Evolutionary conservation across 2,888 invertebrate species (phyloP).

Genomic region (Agrochola lychnidis): DNA sequence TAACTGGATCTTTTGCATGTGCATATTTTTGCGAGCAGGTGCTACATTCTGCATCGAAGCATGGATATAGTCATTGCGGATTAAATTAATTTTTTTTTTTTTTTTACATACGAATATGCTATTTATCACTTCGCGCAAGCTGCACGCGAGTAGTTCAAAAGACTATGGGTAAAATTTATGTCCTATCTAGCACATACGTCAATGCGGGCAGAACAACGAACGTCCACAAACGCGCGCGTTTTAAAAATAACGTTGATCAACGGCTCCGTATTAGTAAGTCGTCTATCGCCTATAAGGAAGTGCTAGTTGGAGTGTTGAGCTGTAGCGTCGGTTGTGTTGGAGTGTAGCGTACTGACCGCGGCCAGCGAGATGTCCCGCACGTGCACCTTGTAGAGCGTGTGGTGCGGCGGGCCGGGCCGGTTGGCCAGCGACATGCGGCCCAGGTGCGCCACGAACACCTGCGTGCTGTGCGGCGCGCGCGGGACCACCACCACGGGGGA

Average conservation of each 20-base stretch:
- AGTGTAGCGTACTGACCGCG: conserved; percentile 84
- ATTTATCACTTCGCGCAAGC: not conserved
- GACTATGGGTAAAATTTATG: not conserved
- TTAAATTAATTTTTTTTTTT: not conserved
- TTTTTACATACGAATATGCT: too few species aligned
- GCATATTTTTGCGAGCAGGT: too few species aligned
- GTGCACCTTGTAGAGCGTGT: conserved; percentile 92
- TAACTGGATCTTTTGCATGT: too few species aligned
- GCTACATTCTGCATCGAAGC: not conserved
- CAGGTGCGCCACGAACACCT: conserved; percentile 93
- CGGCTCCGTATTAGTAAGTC: not conserved
- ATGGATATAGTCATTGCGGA: not conserved
- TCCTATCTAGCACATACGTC: too few species aligned
- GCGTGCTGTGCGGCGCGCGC: conserved; percentile 93
- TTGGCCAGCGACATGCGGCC: conserved; percentile 94
- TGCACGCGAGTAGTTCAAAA: conserved; percentile 52
- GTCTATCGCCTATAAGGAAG: too few species aligned
- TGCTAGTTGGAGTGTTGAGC: not conserved
- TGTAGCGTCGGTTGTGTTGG: not conserved
- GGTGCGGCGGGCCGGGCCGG: conserved; percentile 82
- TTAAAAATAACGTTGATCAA: too few species aligned
- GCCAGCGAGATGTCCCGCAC: conserved; percentile 97
- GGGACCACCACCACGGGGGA: conserved; percentile 98
- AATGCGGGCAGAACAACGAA: not conserved
- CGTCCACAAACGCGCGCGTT: not conserved